Base-by-base conservation (phyloP, 2,888 invertebrate genomes). In the Drosophila basisetae region DNA sequence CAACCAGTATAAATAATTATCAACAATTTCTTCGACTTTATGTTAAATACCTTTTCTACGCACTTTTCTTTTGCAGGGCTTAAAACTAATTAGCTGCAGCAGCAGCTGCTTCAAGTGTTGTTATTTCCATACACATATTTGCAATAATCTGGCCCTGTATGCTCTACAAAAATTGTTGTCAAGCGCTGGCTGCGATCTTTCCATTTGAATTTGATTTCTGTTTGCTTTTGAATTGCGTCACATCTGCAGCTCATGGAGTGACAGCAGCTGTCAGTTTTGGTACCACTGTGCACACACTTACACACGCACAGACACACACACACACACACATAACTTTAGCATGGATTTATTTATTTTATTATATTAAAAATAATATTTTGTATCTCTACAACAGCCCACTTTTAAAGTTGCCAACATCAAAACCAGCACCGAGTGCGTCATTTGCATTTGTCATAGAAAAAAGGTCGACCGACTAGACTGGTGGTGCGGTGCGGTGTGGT, bases 401-500 rank as follows among this genome's bases (percentile, higher is more conserved):
- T 61, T 56, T 47, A 49, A 58, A 88, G 73, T 69, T 56, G 78
- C 70, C 70, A 43, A 50, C 58, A 66, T 65, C 64, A 68, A 79
- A 70, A 69, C 62, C 71, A 68, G 54, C 62, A 65, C 30, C 43
- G 76, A 70, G 73, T 81, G 77, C 79, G 84, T 78, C 87, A 89
- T 89, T 89, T 85, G 87, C 89, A 89, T 89, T 85, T 86, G 87
- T 82, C 89, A 76, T 74, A 68, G 55, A 74, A 70, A 78, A 68
- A 74, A 65, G 83, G 79, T 82, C 50, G 82, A 68, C 66, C 55
- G 41, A 53, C 66, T 62, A 47, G 65, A 60, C 55, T 47, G 16
- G 13, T 22, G n/a, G 47, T 41, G 41, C n/a, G 41, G 3, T 41
- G 39, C 18, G 41, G 41, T 41, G 41, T 4, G 22, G 0, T 41